These are phyloP conservation scores for Xylota sylvarum DNA, from an alignment of 2,888 invertebrate genomes.

Conservation along the genomic window DNA sequence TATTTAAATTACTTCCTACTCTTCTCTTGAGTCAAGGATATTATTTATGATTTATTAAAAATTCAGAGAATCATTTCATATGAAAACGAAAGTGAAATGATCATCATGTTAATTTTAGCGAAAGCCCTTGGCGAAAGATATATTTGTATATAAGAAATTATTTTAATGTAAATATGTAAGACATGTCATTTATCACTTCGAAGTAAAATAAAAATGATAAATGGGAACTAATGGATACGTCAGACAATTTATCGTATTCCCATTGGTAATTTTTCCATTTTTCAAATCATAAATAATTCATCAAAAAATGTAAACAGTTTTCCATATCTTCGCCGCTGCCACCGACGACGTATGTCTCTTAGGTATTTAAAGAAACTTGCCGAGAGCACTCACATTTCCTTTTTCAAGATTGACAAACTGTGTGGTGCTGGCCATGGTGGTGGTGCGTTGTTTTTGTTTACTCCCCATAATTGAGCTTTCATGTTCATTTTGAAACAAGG, in stretches of 20 bases:
- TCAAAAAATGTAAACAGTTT: constrained; percentile 63
- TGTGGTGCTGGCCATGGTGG: not conserved
- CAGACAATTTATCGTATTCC: constrained; percentile 65
- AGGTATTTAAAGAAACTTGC: constrained; percentile 65
- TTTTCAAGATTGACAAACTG: constrained; percentile 16
- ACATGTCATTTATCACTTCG: constrained; percentile 71
- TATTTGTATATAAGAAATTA: constrained; percentile 1
- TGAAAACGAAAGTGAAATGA: constrained; percentile 46
- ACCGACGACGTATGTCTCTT: constrained; percentile 50
- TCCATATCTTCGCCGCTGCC: constrained; percentile 32
- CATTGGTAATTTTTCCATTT: constrained; percentile 62
- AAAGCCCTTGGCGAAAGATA: constrained; percentile 38
- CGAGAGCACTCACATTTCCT: constrained; percentile 55
- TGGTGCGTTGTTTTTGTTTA: constrained; percentile 37
- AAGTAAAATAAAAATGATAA: constrained; percentile 72
- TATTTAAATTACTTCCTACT: constrained; percentile 33
- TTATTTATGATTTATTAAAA: constrained; percentile 57
- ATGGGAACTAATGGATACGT: constrained; percentile 73
- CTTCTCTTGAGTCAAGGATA: constrained; percentile 9
- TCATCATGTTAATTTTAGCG: constrained; percentile 52
- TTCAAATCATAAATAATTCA: constrained; percentile 73
- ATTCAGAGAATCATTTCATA: constrained; percentile 30
- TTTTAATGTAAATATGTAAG: constrained; percentile 58
- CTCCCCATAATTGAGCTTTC: constrained; percentile 39
- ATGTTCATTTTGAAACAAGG: constrained; percentile 11